These are phyloP conservation scores for Metallyticus violacea DNA, from an alignment of 2,888 invertebrate genomes.

Conservation along the genomic window DNA sequence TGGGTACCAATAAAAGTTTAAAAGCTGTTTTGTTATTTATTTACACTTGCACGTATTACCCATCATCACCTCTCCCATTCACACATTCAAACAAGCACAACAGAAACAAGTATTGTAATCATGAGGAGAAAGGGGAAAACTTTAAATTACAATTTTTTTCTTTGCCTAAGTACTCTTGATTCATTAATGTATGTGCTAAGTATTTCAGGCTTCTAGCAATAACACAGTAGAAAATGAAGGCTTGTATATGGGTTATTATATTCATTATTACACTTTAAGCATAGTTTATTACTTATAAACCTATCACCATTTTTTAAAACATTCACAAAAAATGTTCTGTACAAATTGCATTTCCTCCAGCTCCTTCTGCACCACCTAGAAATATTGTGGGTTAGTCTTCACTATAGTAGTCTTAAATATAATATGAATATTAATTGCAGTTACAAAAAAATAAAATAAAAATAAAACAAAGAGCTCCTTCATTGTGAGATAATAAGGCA, in stretches of 20 bases:
- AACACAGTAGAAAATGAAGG: constrained; percentile 28
- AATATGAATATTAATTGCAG: background rate
- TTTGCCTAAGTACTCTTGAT: constrained; percentile 27
- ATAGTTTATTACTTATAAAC: constrained; percentile 10
- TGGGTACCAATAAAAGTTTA: background rate
- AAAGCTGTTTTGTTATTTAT: constrained; percentile 23
- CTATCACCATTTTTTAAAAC: constrained; percentile 25
- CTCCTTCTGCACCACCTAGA: background rate
- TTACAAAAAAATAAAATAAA: background rate
- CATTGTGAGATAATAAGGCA: constrained; percentile 5
- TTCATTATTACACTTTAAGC: background rate
- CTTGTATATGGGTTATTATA: constrained; percentile 21
- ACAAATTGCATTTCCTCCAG: constrained; percentile 19
- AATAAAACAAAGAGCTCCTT: background rate
- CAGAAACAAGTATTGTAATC: background rate
- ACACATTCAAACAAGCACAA: constrained; percentile 2
- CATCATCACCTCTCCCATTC: constrained; percentile 17
- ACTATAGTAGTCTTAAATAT: background rate
- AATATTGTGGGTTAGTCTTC: constrained; percentile 10
- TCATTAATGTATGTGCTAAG: constrained; percentile 13
- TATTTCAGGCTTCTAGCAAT: constrained; percentile 15
- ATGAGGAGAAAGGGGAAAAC: constrained; percentile 1
- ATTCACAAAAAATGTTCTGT: constrained; percentile 22
- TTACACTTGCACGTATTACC: constrained; percentile 20
- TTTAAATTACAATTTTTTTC: constrained; percentile 21